Percentiles rank a stretch among this genome's conserved stretches.
phyloP scores from a whole-genome alignment of 2,797 vertebrate species.

The Taeniopygia guttata region DNA sequence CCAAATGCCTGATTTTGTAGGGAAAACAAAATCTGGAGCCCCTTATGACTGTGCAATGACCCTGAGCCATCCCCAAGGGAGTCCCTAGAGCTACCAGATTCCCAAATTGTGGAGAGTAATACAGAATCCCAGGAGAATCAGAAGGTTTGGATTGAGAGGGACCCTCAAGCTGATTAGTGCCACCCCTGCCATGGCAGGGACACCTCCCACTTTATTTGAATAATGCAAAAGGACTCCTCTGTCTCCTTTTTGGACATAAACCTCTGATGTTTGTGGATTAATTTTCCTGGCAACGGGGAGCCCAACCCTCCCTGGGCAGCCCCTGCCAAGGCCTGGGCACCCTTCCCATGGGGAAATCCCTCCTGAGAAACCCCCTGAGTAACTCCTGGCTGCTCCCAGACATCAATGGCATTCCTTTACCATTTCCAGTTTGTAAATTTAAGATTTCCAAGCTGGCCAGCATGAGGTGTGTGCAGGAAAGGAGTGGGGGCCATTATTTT shows the following conservation, averaged over 20 bases:
- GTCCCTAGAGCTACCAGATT: not conserved
- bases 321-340: not conserved
- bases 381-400: not conserved
- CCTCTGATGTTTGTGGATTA: no score
- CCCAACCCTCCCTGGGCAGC: not conserved
- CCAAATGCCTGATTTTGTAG: not conserved
- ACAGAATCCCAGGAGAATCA: not conserved
- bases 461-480: not conserved
- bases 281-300: not conserved
- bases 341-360: not conserved
- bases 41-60: not conserved
- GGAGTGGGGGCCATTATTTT: not conserved
- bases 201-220: not conserved
- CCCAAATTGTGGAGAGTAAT: rapidly evolving
- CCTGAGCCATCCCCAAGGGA: not conserved
- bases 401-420: not conserved
- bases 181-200: not conserved
- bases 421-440: not conserved
- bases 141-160: not conserved
- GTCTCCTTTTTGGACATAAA: no score
- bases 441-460: not conserved
- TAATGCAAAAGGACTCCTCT: no score
- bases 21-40: not conserved
- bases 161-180: not conserved
- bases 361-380: not conserved